Conservation (phyloP, 1,140 invertebrate species). For the Drosophila quadrilineata region DNA sequence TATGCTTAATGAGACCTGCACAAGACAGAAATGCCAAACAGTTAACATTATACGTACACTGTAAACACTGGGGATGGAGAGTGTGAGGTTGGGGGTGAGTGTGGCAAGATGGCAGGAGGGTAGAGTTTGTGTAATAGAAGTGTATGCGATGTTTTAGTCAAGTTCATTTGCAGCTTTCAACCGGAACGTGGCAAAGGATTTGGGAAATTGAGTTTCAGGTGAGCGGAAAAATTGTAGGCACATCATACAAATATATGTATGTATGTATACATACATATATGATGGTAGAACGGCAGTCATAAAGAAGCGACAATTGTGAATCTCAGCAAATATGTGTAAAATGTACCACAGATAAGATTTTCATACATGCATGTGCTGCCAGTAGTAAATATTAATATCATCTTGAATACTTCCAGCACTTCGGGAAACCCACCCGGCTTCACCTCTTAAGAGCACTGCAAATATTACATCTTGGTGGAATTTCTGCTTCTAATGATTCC, state of each 20-base stretch:
- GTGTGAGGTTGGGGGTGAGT: neutral
- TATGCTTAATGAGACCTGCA: constrained; percentile 96
- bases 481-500: no score
- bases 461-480: no score
- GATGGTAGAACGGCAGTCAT: no score
- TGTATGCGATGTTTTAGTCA: constrained; percentile 27
- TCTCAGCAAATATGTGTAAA: constrained; percentile 31
- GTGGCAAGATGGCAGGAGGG: neutral
- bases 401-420: no score
- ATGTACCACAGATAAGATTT: constrained; percentile 34
- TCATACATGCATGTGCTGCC: constrained; percentile 41
- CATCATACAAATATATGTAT: constrained; percentile 2
- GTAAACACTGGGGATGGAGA: no score
- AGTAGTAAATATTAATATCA: constrained; percentile 40
- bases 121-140: constrained; percentile 13
- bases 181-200: constrained; percentile 30
- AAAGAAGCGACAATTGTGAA: constrained; percentile 57
- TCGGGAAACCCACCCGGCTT: no score
- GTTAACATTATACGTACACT: no score
- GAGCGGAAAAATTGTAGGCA: constrained; percentile 42
- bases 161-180: constrained; percentile 44
- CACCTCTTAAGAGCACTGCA: no score
- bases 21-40: constrained; percentile 23
- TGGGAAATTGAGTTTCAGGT: constrained; percentile 62
- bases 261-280: no score